Base-by-base conservation (phyloP, 2,113 vertebrate genomes). In the Ovibos moschatus region DNA sequence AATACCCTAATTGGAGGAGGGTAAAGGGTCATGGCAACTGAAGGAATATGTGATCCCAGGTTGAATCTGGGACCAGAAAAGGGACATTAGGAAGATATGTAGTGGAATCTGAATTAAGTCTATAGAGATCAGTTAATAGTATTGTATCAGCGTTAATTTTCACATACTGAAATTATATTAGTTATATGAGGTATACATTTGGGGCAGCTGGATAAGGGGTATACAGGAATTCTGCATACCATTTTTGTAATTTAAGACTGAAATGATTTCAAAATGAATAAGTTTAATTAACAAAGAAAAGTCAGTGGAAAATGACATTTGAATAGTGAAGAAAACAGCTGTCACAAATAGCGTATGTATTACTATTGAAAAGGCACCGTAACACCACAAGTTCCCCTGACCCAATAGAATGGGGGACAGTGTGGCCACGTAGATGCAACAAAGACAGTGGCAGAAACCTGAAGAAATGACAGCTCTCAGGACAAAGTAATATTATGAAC, bases 261-360 rank as follows among this genome's bases (percentile, higher is more conserved):
- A 88, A 94, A 91, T 82, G 43, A 86, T 76, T 85, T 92, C 33
- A 74, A 86, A 92, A 89, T 67, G 28, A 84, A 79, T 89, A 86
- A 7, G 50, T 83, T 60, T n/a, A 21, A 78, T 74, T 74, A 51
- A 89, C 78, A 62, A 89, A 81, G 40, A 85, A 76, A 94, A 71
- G 7, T 51, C 28, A 93, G 10, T 55, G 33, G 67, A 85, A 96
- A 88, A 94, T 60, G 51, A 78, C 43, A 93, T 40, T 17, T 92
- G 43, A 91, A 85, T 43, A 78, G 51, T 53, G 27, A 95, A 90
- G 53, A 83, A 90, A 90, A 95, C 13, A 87, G 25, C 2, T 91
- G 16, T 93, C 30, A 76, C 47, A 93, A 93, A 95, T 2, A 67
- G 43, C 11, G 78, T 13, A 58, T n/a, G 53, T 33, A 36, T 85